phyloP scores from a whole-genome alignment of 2,797 vertebrate genomes.

The Ctenochaetus hawaiiensis region DNA sequence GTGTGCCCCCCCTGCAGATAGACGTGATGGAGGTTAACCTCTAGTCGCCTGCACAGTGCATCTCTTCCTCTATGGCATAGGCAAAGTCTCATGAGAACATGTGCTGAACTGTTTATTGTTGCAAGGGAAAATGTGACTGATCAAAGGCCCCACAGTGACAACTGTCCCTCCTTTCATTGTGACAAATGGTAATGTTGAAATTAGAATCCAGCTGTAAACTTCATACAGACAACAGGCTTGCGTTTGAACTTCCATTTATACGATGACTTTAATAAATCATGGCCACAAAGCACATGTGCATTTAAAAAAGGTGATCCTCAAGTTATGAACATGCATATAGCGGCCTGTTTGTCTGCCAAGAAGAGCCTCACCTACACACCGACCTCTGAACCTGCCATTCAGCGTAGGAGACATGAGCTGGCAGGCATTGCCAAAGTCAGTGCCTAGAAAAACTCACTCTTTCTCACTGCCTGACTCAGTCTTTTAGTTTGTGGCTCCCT shows the following conservation, averaged over 20 bases:
- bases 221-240: slow-evolving; percentile 27
- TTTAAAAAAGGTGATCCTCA: slow-evolving; percentile 30
- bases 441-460: slow-evolving; percentile 80
- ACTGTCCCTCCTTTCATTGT: slow-evolving; percentile 63
- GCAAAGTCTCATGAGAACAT: slow-evolving; percentile 63
- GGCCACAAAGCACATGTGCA: background rate
- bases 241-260: slow-evolving; percentile 32
- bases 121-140: slow-evolving; percentile 62
- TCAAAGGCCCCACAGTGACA: slow-evolving; percentile 70
- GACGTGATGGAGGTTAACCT: slow-evolving; percentile 81
- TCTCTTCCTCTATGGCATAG: slow-evolving; percentile 62
- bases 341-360: slow-evolving; percentile 82
- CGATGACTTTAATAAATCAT: slow-evolving; percentile 7
- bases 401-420: slow-evolving; percentile 85
- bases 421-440: slow-evolving; percentile 83
- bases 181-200: slow-evolving; percentile 64
- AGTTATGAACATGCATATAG: slow-evolving; percentile 54
- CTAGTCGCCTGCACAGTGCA: slow-evolving; percentile 66
- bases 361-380: slow-evolving; percentile 83
- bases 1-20: slow-evolving; percentile 77
- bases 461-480: slow-evolving; percentile 78
- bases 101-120: slow-evolving; percentile 71
- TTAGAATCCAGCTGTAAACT: slow-evolving; percentile 38
- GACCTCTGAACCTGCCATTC: slow-evolving; percentile 85
- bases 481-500: slow-evolving; percentile 78